These are phyloP conservation scores for Ennomos fuscantarius DNA, from an alignment of 2,888 invertebrate species.

Conservation along the genomic window DNA sequence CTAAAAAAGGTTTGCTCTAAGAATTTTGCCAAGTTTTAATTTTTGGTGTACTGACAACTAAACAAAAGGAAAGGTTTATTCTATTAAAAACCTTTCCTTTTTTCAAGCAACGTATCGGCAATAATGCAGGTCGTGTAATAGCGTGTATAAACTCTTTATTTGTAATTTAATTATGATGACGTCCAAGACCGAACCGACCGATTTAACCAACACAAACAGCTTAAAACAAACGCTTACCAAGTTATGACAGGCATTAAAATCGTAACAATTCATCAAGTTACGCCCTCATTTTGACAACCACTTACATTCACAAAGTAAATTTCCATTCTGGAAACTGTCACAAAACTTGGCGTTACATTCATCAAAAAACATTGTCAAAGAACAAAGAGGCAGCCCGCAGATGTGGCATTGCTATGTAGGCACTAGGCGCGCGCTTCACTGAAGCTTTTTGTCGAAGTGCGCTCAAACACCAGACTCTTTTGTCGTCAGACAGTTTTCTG, in stretches of 20 bases:
- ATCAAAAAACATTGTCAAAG: slow-evolving; percentile 55
- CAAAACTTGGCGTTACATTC: slow-evolving; percentile 49
- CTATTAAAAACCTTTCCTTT: no score
- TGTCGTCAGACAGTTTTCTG: slow-evolving; percentile 59
- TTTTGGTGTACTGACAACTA: no score
- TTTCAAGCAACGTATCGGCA: no score
- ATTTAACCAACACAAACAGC: background rate
- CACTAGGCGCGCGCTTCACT: slow-evolving; percentile 27
- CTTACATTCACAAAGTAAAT: slow-evolving; percentile 39
- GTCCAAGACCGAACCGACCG: no score
- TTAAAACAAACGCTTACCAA: slow-evolving; percentile 1
- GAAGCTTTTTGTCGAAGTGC: slow-evolving; percentile 51
- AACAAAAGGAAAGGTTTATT: no score
- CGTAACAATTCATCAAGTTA: slow-evolving; percentile 23
- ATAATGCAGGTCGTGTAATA: no score
- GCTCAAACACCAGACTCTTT: slow-evolving; percentile 61
- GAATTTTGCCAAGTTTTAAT: no score
- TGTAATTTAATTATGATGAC: no score
- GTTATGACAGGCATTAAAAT: slow-evolving; percentile 8
- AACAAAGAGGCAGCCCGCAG: slow-evolving; percentile 50
- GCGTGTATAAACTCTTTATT: no score
- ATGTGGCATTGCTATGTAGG: slow-evolving; percentile 47
- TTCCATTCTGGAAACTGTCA: slow-evolving; percentile 42
- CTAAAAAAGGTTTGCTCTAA: no score
- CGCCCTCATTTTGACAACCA: slow-evolving; percentile 28